These are phyloP conservation scores for Rhodinocichla rosea DNA, from an alignment of 2,113 vertebrate genomes.

Conservation along the genomic window DNA sequence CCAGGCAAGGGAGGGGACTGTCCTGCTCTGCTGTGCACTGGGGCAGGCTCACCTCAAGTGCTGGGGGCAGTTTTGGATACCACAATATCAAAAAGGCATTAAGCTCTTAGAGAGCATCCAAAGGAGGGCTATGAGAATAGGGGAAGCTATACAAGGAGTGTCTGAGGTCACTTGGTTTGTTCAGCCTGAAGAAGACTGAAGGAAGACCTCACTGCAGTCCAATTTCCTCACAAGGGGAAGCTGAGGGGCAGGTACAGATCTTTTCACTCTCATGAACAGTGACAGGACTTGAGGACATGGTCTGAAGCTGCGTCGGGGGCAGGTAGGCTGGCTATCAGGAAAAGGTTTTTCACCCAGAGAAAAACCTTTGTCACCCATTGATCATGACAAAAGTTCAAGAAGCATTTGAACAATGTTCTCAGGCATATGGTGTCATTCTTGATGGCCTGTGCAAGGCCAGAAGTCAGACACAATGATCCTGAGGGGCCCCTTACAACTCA, in stretches of 20 bases:
- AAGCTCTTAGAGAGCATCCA: not conserved
- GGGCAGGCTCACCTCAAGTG: rapidly evolving
- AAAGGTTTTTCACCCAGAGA: not conserved
- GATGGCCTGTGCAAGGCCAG: not conserved
- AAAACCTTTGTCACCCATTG: not conserved
- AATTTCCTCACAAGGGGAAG: not conserved
- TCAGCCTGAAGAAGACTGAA: not conserved
- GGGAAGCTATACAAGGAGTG: not conserved
- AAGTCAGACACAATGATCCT: not conserved
- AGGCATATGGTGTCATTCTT: not conserved
- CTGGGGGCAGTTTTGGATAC: not conserved
- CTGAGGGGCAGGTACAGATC: too few relatives aligned
- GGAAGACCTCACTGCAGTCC: not conserved
- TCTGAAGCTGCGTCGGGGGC: not conserved
- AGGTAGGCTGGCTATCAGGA: not conserved
- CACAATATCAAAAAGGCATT: not conserved
- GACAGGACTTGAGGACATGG: not conserved
- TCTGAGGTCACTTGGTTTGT: not conserved
- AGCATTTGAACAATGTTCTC: not conserved
- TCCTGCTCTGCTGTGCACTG: not conserved
- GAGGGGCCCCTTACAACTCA: not conserved
- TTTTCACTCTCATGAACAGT: not conserved
- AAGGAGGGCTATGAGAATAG: not conserved
- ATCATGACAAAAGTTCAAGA: not conserved
- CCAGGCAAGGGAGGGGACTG: rapidly evolving